Base-by-base conservation (phyloP, 2,797 vertebrate species). In the Petrocephalus schoutedeni region DNA sequence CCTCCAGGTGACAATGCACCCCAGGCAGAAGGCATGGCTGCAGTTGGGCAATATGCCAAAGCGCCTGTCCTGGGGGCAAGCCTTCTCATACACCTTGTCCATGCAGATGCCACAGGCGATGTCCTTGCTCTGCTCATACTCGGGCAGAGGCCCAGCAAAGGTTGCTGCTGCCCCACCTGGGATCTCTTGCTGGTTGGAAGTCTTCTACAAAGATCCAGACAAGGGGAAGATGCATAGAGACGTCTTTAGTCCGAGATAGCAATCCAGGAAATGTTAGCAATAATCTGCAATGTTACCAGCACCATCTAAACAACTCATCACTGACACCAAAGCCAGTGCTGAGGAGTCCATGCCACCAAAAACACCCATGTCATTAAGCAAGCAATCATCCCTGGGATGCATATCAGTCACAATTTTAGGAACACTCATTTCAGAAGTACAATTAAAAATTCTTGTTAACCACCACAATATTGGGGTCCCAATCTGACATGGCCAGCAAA, bases 21-120 rank as follows among this genome's bases (percentile, higher is more conserved):
- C 89, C 90, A 98, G 91, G 89, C 97, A 98, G 92, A 96, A 97
- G 0, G 96, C 86, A 0, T 99, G 98, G 90, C 90, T 94, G 91
- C 98, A 98, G 94, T 96, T 98, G 0, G 97, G 97, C 89, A 98
- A 94, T 91, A 99, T 97, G 86, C 96, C 97, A 7, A 98, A 99
- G 12, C 97, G 89, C 0, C 93, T 88, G 71, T 96, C 92, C 5
- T 94, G 91, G 0, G 86, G 87, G 10, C 92, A 90, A 0, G 88
- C 23, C 91, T 98, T 98, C 91, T 97, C 97, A 0, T 96, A 98
- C 83, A 98, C 96, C 12, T 94, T 96, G 89, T 98, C 98, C 97
- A 98, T 97, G 93, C 97, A 98, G 94, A 98, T 98, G 21, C 97
- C 97, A 6, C 97, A 99, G 84, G 94, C 92, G 32, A 97, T 57